Conservation (phyloP, 2,113 vertebrate species). For the Xiphophorus couchianus region DNA sequence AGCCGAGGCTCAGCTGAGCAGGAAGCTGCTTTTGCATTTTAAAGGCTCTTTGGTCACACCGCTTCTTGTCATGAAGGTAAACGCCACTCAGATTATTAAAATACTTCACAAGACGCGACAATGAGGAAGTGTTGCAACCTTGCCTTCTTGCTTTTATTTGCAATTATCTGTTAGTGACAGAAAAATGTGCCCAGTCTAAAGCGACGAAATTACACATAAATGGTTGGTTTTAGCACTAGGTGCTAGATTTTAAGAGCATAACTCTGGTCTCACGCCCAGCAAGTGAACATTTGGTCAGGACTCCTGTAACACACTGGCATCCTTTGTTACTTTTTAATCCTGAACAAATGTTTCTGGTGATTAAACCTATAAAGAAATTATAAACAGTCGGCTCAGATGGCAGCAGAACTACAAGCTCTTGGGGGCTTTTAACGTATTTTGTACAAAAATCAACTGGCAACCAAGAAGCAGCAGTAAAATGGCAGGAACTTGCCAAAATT, state of each 20-base stretch:
- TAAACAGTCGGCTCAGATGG: neutral
- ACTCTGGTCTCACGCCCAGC: neutral
- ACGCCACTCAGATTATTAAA: conserved; percentile 17
- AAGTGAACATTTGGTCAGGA: neutral
- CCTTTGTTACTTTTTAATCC: neutral
- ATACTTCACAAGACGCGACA: conserved; percentile 7
- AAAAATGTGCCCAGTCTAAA: neutral
- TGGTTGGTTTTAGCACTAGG: neutral
- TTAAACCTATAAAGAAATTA: neutral
- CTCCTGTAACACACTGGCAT: neutral
- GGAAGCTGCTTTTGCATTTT: conserved; percentile 23
- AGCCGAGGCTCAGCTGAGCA: conserved; percentile 47
- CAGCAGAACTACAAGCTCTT: neutral
- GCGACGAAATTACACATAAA: neutral
- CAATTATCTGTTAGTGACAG: neutral
- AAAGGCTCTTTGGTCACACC: conserved; percentile 27
- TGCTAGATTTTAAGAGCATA: neutral
- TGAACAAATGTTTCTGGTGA: neutral
- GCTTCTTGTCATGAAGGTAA: conserved; percentile 2
- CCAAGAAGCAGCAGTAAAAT: neutral
- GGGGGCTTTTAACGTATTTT: neutral
- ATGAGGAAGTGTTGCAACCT: neutral
- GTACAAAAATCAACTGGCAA: neutral
- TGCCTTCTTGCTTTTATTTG: neutral
- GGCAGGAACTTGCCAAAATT: neutral